Evolutionary conservation across 2,113 vertebrate genomes (phyloP), one percentile per base, ranked within the genome.

Genomic region (Otocyon megalotis): DNA sequence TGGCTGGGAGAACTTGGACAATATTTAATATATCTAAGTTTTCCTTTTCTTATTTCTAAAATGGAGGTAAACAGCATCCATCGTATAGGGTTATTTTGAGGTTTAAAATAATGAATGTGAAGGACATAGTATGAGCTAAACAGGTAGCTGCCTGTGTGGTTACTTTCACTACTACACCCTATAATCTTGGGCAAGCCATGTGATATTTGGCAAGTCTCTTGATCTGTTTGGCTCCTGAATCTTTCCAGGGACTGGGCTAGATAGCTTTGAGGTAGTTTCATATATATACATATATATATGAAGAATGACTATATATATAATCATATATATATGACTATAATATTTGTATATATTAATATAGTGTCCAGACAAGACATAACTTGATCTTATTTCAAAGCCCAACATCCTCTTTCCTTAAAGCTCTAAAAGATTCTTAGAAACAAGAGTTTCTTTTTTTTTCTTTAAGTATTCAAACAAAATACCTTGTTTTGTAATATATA

Each of bases 391-490:
- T 88, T 65, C 26, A 56, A 92, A 92, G 84, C 50, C 84, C 35
- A 94, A 67, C 37, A 76, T 24, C 5, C 77, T 90, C 67, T 93
- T 93, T 92, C 35, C 76, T 82, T 93, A 92, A 95, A 97, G 88
- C 76, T 96, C 71, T 90, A 82, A 95, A 86, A 79, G 88, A 76
- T 35, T 67, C 63, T 95, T 96, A 95, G 63, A 98, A 98, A 92
- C 43, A 95, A 95, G 67, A 43, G 43, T 65, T 83, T 67, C 86
- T 43, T 43, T 94, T 80, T 69, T 88, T 71, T 93, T 80, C 58
- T 84, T 90, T 85, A 95, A 95, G 74, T 63, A 94, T 96, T 93
- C 94, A 97, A 93, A 77, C 80, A 72, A 97, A 97, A 97, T 93
- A 97, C 97, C 93, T 98, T 97, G 96, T n/a, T n/a, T n/a, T n/a